Evolutionary conservation across 2,113 vertebrate species (phyloP), one percentile per base, ranked within the genome.

Genomic region (Hypocryptadius cinnamomeus): DNA sequence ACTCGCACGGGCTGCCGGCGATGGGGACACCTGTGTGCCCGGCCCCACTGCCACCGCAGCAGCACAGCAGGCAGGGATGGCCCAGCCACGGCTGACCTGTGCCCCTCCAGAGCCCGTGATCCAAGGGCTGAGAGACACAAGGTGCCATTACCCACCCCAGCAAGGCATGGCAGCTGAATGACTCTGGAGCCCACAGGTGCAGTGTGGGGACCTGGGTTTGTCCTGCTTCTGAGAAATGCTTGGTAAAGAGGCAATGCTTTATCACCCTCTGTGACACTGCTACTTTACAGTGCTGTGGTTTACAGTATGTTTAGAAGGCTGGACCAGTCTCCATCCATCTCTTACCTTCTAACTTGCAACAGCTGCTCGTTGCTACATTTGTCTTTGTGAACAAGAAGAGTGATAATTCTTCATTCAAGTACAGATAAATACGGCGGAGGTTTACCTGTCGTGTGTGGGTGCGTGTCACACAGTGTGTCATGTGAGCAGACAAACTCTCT

Each of bases 341-440:
- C 65, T 89, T 81, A 48, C 79, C 68, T n/a, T 94, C 60, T 73
- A 91, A 93, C 16, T 23, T 61, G 44, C 27, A 76, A 40, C 0
- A 39, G 78, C 79, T 51, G 39, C 93, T 96, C 59, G 8, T 91
- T 91, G 86, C 63, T 90, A 54, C 87, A 96, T 97, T 97, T 60
- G 91, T 97, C 95, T 97, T 91, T 87, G 91, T 70, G 65, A 96
- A 72, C 8, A 27, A 70, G 31, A 87, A 90, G 90, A 96, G 79
- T 60, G 80, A 95, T 93, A 97, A 95, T 88, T 94, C 56, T 82
- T 82, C 14, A 42, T 64, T 87, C 21, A 6, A 59, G 74, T 17
- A 51, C 94, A 96, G 96, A 96, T 71, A 85, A 95, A 95, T 91
- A 59, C 51, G 50, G 84, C 45, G 27, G 79, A 87, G 79, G 66